A percentile compares a stretch with the other conserved stretches of the same genome.
Evolutionary conservation across 2,888 invertebrate species (phyloP).

Genomic region (Drosophila mettleri): DNA sequence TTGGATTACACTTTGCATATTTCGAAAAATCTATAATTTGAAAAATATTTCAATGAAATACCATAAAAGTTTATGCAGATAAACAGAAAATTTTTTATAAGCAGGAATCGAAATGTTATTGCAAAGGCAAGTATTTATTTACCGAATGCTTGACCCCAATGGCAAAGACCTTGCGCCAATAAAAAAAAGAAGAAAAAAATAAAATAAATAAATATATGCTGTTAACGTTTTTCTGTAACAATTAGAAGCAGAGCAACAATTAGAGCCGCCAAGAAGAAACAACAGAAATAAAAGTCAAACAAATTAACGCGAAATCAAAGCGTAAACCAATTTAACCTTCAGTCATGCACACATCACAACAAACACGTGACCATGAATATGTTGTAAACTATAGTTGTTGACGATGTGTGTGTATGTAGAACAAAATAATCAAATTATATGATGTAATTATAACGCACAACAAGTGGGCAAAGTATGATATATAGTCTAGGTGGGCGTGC

Average conservation of each 20-base stretch:
- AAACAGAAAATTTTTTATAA: conserved; percentile 5
- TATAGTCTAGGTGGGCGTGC: background rate
- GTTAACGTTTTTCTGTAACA: conserved; percentile 14
- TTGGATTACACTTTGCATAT: conserved; percentile 16
- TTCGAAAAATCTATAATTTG: conserved; percentile 2
- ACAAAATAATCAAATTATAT: conserved; percentile 4
- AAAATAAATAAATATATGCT: conserved; percentile 10
- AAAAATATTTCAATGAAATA: conserved; percentile 1
- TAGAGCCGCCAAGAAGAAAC: conserved; percentile 40
- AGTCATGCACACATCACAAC: conserved; percentile 51
- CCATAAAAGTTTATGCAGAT: background rate
- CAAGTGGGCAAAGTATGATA: conserved; percentile 1
- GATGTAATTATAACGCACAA: conserved; percentile 29
- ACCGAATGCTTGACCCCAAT: conserved; percentile 25
- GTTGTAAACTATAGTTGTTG: conserved; percentile 4
- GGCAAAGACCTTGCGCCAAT: conserved; percentile 23
- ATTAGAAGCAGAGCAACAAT: conserved; percentile 36
- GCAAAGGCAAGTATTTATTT: conserved; percentile 1
- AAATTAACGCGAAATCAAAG: conserved; percentile 74
- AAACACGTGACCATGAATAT: conserved; percentile 65
- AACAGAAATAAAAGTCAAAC: conserved; percentile 41
- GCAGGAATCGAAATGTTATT: background rate
- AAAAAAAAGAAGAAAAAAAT: conserved; percentile 9
- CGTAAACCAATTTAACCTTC: conserved; percentile 72
- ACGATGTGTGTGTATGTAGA: background rate